Conservation (phyloP, 2,113 vertebrate genomes). For the Hypocryptadius cinnamomeus region DNA sequence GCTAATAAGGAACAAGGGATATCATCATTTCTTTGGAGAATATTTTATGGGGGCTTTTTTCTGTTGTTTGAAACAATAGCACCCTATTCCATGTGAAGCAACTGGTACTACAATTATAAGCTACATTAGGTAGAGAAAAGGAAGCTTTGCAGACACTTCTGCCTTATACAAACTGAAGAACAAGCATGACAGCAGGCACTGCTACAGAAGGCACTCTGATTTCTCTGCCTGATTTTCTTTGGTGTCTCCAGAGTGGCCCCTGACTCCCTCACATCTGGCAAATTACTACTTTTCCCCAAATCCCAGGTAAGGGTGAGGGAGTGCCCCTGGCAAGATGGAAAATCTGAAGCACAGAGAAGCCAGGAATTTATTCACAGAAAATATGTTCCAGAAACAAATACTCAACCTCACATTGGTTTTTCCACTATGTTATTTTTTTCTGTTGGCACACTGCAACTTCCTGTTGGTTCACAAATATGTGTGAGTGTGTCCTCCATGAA, state of each 20-base stretch:
- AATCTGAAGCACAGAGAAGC: neutral
- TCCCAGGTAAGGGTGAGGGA: neutral
- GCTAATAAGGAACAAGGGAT: neutral
- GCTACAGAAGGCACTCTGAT: neutral
- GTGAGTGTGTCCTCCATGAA: neutral
- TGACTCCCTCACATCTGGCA: neutral
- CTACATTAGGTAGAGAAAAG: neutral
- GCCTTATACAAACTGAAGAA: neutral
- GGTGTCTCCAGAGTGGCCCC: neutral
- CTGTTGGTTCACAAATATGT: neutral
- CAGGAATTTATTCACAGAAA: neutral
- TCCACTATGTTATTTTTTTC: neutral
- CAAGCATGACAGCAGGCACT: neutral
- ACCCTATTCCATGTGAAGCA: neutral
- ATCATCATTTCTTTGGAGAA: neutral
- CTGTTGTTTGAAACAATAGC: neutral
- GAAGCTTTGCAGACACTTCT: neutral
- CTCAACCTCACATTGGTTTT: neutral
- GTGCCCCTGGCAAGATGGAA: neutral
- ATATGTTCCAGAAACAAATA: neutral
- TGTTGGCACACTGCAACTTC: neutral
- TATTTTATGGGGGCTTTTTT: neutral
- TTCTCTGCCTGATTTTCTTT: neutral
- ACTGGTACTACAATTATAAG: neutral
- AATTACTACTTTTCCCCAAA: neutral